phyloP scores from a whole-genome alignment of 2,113 vertebrate species.

The Desmodus rotundus region DNA sequence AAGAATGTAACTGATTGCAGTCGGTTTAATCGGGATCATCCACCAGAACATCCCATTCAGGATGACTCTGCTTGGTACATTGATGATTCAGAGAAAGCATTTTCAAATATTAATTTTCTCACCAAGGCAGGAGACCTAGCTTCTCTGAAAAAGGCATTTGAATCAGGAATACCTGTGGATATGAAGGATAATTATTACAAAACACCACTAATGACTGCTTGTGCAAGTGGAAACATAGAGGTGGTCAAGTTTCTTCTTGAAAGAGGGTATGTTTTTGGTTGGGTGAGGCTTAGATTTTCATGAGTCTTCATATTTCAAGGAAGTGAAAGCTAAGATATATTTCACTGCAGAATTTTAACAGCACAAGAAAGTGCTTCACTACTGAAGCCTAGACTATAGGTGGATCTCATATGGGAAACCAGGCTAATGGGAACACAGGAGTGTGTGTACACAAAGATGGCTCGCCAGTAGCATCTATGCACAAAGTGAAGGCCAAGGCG shows the following conservation, averaged over 20 bases:
- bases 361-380: background rate
- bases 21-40: slow-evolving; percentile 79
- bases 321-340: background rate
- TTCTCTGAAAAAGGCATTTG: slow-evolving; percentile 89
- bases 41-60: slow-evolving; percentile 86
- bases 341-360: background rate
- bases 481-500: background rate
- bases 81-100: slow-evolving; percentile 82
- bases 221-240: slow-evolving; percentile 85
- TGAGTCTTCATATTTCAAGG: background rate
- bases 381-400: background rate
- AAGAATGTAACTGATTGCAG: slow-evolving; percentile 75
- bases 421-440: background rate
- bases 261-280: slow-evolving; percentile 83
- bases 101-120: slow-evolving; percentile 86
- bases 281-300: background rate
- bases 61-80: slow-evolving; percentile 93
- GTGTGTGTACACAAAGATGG: background rate
- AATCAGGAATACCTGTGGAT: slow-evolving; percentile 87
- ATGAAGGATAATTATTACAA: slow-evolving; percentile 90
- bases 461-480: background rate
- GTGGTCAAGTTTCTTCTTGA: slow-evolving; percentile 88
- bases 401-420: background rate
- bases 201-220: slow-evolving; percentile 93
- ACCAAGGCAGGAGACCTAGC: slow-evolving; percentile 86